Evolutionary conservation across 1,140 invertebrate species (phyloP).

Genomic region (Saxidomus purpurata): DNA sequence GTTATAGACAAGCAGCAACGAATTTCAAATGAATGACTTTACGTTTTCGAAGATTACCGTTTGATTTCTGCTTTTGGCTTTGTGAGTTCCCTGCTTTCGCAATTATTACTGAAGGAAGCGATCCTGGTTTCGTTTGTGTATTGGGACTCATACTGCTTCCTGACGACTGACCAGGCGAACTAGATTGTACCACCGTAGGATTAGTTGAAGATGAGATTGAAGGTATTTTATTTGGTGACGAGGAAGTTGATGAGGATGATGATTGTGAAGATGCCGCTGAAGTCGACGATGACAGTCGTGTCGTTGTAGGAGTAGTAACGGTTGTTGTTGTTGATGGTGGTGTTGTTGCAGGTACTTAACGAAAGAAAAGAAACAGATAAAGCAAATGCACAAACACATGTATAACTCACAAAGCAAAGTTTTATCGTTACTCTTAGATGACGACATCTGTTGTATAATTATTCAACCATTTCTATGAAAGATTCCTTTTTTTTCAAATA

Average conservation of each 20-base stretch:
- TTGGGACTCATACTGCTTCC: background rate
- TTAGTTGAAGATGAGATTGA: background rate
- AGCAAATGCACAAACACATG: no score
- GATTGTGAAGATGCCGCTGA: background rate
- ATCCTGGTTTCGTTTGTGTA: background rate
- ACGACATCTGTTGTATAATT: no score
- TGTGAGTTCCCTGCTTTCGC: background rate
- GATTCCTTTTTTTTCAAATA: no score
- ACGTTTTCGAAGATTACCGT: no score
- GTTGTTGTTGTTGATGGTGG: conserved; percentile 43
- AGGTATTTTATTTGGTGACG: background rate
- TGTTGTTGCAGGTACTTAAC: conserved; percentile 46
- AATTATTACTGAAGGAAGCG: no score
- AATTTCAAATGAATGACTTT: no score
- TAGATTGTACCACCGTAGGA: background rate
- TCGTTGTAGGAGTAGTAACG: conserved; percentile 1
- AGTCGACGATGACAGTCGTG: background rate
- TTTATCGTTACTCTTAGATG: no score
- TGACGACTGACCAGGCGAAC: background rate
- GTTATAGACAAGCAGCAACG: no score
- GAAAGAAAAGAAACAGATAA: no score
- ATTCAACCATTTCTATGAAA: no score
- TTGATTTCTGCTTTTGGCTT: background rate
- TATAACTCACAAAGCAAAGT: no score
- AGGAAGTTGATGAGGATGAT: background rate